Evolutionary conservation across 2,888 invertebrate species (phyloP).

Genomic region (Leptopilina syphax): DNA sequence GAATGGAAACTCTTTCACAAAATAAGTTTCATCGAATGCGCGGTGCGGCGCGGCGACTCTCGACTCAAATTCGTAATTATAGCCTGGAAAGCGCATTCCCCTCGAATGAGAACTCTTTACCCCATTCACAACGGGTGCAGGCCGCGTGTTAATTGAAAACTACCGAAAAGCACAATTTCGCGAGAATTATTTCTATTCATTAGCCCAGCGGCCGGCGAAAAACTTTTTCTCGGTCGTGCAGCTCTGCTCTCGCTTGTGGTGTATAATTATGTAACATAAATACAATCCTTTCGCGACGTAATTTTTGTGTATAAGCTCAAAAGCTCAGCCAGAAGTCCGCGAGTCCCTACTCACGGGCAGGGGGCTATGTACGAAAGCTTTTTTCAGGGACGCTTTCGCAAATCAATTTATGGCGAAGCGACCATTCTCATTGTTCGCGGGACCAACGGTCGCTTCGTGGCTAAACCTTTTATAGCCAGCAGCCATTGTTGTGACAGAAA

Average conservation of each 20-base stretch:
- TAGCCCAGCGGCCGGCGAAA: constrained; percentile 67
- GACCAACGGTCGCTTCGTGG: constrained; percentile 66
- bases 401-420: constrained; percentile 76
- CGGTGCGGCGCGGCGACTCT: constrained; percentile 16
- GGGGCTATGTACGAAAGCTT: constrained; percentile 58
- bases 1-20: constrained; percentile 37
- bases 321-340: constrained; percentile 63
- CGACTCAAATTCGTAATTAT: constrained; percentile 65
- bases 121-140: constrained; percentile 57
- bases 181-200: constrained; percentile 76
- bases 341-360: neutral
- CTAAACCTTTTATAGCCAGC: constrained; percentile 72
- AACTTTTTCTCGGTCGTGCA: constrained; percentile 53
- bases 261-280: constrained; percentile 75
- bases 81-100: constrained; percentile 57
- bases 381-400: constrained; percentile 73
- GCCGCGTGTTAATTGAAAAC: constrained; percentile 72
- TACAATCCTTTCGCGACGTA: constrained; percentile 73
- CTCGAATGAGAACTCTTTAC: constrained; percentile 67
- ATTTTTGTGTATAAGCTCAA: constrained; percentile 75
- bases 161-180: constrained; percentile 72
- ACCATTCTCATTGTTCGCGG: constrained; percentile 71
- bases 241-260: constrained; percentile 55
- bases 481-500: constrained; percentile 74
- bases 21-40: constrained; percentile 56